phyloP scores from a whole-genome alignment of 2,113 vertebrate species.

The Garra rufa region DNA sequence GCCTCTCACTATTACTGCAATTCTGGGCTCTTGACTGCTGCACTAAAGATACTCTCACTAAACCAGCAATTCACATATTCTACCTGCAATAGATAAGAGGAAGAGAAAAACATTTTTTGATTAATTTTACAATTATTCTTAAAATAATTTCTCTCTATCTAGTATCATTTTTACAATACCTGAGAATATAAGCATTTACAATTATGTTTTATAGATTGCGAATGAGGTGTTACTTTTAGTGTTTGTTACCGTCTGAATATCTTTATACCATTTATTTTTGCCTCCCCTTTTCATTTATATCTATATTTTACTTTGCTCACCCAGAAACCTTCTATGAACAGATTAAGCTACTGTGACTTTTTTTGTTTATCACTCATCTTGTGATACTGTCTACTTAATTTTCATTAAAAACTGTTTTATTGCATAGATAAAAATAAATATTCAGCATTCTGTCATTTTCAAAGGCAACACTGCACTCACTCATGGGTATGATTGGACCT shows the following conservation, averaged over 20 bases:
- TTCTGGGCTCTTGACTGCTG: not conserved
- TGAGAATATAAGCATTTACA: not conserved
- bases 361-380: no score
- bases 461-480: no score
- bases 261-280: not conserved
- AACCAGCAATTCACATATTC: not conserved
- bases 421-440: no score
- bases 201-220: not conserved
- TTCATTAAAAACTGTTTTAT: no score
- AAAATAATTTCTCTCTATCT: not conserved
- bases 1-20: conserved; percentile 1
- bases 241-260: not conserved
- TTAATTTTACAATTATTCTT: no score
- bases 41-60: not conserved
- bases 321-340: no score
- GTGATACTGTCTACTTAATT: no score
- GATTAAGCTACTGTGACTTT: not conserved
- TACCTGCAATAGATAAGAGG: no score
- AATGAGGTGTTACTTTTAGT: not conserved
- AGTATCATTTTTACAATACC: not conserved
- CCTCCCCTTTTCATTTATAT: not conserved
- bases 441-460: no score
- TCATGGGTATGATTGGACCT: no score
- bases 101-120: no score
- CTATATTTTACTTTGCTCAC: not conserved